Evolutionary conservation across 37 sponge, comb jelly and placozoan genomes (phyloP).

Genomic region (Corticium candelabrum): DNA sequence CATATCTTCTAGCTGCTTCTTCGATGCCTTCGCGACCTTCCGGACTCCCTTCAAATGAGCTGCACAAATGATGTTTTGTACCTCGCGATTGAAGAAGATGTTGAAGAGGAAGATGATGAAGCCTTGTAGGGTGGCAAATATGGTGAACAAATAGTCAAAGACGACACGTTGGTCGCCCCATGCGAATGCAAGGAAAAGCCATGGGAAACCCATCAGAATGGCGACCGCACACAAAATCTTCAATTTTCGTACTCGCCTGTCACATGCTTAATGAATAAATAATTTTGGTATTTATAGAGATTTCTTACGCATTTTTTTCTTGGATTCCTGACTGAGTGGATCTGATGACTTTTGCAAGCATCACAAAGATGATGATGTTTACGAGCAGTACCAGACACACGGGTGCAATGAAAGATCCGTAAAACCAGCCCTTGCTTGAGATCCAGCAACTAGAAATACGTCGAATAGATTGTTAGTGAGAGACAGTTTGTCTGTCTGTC

Average conservation of each 20-base stretch:
- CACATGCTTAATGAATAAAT: neutral
- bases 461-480: neutral
- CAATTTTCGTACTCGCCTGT: neutral
- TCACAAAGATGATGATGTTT: neutral
- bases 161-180: neutral
- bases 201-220: neutral
- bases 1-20: neutral
- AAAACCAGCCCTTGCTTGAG: neutral
- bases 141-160: neutral
- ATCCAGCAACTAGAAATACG: neutral
- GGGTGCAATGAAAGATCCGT: neutral
- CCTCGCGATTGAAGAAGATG: neutral
- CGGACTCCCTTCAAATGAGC: neutral
- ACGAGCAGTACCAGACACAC: neutral
- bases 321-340: neutral
- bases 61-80: neutral
- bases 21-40: neutral
- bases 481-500: neutral
- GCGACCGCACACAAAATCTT: neutral
- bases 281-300: neutral
- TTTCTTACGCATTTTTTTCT: neutral
- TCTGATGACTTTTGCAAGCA: neutral
- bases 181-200: neutral
- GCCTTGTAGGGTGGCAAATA: neutral
- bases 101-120: constrained; percentile 1